Base-by-base conservation (phyloP, 2,888 invertebrate genomes). In the Dryomyza anilis region DNA sequence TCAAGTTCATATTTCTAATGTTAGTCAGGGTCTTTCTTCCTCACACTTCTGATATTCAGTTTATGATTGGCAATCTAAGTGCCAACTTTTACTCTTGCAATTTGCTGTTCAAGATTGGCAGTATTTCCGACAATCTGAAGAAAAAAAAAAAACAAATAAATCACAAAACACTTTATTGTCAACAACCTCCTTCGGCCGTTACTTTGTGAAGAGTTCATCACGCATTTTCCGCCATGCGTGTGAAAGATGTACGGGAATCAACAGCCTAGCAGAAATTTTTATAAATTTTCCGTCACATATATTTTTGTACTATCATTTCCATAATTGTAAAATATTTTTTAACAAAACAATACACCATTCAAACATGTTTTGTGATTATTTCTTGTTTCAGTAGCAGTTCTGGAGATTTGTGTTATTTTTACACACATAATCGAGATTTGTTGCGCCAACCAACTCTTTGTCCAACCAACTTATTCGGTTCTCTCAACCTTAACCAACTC, bases 51-150 rank as follows among this genome's bases (percentile, higher is more conserved):
- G 27, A 8, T 39, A 19, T 45, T 16, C 29, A 46, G 45, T 46
- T 16, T 45, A 45, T 58, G 58, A 58, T 45, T 58, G 43, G 25
- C 58, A 45, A 58, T 45, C 43, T 27, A 58, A 46, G 29, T 29
- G 45, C 29, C 29, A 33, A 43, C 58, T 45, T 45, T 21, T 58
- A 10, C 27, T 3, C 21, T 21, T 33, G 14, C n/a, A 29, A 30
- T 50, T 50, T 56, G 33, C 23, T 43, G 21, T 43, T 58, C 29
- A 29, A 25, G 30, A 27, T 27, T 45, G 25, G 43, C 33, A 36
- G 57, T 27, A 19, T 16, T 43, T 57, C 57, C 57, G 45, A 43
- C 27, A 27, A 45, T 12, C 23, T 10, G 27, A 57, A 45, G 12
- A 33, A 16, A 14, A 12, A 50, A 25, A 10, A 7, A 14, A 25